Percentiles rank a stretch among this genome's conserved stretches.
Conservation (phyloP, 2,113 vertebrate genomes). For the Polypterus senegalus region DNA sequence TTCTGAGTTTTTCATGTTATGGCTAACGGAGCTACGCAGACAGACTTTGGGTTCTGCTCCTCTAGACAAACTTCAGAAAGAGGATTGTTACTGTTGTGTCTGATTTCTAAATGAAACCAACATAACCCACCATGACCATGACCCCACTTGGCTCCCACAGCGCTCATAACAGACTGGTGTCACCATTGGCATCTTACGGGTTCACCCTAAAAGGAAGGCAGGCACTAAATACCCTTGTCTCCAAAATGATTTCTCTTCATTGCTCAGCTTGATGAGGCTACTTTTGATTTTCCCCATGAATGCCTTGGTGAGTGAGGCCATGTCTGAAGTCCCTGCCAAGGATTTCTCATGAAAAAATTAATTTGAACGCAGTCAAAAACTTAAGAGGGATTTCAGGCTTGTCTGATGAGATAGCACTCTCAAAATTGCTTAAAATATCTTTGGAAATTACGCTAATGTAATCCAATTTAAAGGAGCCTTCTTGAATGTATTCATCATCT, state of each 20-base stretch:
- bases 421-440: conserved; percentile 49
- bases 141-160: not conserved
- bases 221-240: not conserved
- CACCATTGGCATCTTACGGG: not conserved
- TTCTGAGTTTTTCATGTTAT: too few relatives aligned
- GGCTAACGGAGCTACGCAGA: too few relatives aligned
- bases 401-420: conserved; percentile 37
- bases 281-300: not conserved
- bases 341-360: conserved; percentile 30
- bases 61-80: too few relatives aligned
- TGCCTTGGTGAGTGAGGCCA: not conserved
- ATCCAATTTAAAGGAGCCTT: conserved; percentile 53
- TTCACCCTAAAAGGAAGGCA: not conserved
- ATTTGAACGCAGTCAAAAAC: conserved; percentile 47
- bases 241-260: not conserved
- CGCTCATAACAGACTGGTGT: not conserved
- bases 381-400: conserved; percentile 42
- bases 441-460: conserved; percentile 49
- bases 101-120: too few relatives aligned
- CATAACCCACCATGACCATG: not conserved
- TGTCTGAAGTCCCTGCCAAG: conserved; percentile 16
- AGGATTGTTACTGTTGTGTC: too few relatives aligned
- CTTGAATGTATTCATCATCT: conserved; percentile 39
- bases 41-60: too few relatives aligned
- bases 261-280: not conserved